Conservation (phyloP, 2,888 invertebrate genomes). For the Limnephilus marmoratus region DNA sequence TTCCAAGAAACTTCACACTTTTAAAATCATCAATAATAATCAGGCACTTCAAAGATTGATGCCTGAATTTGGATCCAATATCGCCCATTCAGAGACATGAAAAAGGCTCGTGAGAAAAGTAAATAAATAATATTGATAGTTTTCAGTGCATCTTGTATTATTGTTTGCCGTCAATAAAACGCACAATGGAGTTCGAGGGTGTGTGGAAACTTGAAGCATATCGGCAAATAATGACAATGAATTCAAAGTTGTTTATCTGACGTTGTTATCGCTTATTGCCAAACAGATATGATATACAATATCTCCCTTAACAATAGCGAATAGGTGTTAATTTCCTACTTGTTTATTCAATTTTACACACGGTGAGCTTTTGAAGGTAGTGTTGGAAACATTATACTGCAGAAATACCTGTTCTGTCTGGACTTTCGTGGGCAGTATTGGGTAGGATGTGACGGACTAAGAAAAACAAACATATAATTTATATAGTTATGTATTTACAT, state of each 20-base stretch:
- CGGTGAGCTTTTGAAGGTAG: slow-evolving; percentile 7
- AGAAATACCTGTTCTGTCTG: background rate
- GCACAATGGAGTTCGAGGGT: slow-evolving; percentile 6
- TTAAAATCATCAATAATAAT: background rate
- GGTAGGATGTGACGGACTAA: background rate
- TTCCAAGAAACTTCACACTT: too few species aligned
- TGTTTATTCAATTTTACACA: slow-evolving; percentile 34
- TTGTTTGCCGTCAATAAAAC: background rate
- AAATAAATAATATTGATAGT: slow-evolving; percentile 18
- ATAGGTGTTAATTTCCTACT: slow-evolving; percentile 36
- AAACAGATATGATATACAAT: slow-evolving; percentile 8
- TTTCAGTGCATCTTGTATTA: background rate
- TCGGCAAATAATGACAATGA: slow-evolving; percentile 8
- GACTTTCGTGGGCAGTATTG: background rate
- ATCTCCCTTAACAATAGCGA: background rate
- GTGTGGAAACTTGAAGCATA: slow-evolving; percentile 10
- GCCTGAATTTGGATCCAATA: background rate
- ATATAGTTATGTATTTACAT: too few species aligned
- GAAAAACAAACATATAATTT: too few species aligned
- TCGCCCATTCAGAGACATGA: background rate
- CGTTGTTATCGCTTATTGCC: slow-evolving; percentile 15
- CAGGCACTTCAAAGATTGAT: background rate
- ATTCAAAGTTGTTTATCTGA: slow-evolving; percentile 24
- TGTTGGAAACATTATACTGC: background rate
- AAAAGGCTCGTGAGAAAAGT: background rate